Percentiles rank a stretch among this genome's conserved stretches.
Conservation (phyloP, 2,113 vertebrate genomes). For the Cacatua alba region DNA sequence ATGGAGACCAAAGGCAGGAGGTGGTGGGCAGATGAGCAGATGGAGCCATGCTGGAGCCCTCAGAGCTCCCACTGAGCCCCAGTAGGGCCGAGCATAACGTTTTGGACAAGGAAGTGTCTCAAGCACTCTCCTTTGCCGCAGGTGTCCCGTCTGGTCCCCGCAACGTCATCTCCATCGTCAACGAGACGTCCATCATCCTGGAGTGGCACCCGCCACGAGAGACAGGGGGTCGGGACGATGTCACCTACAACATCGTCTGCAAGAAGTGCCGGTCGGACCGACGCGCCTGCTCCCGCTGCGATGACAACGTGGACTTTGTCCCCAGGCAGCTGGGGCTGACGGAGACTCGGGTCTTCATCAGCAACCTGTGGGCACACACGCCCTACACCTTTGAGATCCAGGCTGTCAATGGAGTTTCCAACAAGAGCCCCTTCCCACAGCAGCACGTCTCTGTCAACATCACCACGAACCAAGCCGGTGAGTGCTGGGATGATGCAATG, state of each 20-base stretch:
- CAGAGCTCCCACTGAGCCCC: neutral
- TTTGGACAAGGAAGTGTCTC: neutral
- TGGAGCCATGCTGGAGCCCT: neutral
- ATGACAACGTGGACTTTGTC: constrained; percentile 95
- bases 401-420: constrained; percentile 93
- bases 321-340: constrained; percentile 92
- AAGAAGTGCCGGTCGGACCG: constrained; percentile 92
- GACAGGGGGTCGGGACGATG: constrained; percentile 89
- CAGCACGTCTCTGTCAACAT: constrained; percentile 96
- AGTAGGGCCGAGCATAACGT: rapidly evolving
- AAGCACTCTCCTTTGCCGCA: constrained; percentile 29
- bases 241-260: constrained; percentile 97
- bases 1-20: neutral
- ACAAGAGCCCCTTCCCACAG: constrained; percentile 92
- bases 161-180: constrained; percentile 96
- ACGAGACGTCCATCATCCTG: constrained; percentile 95
- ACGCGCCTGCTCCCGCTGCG: constrained; percentile 91
- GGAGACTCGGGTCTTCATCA: constrained; percentile 92
- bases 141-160: constrained; percentile 94
- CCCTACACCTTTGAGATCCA: constrained; percentile 97
- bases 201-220: constrained; percentile 96
- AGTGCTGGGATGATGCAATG: neutral
- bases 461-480: constrained; percentile 98
- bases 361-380: constrained; percentile 94
- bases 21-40: neutral